A percentile compares a stretch with the other conserved stretches of the same genome.
phyloP scores from a whole-genome alignment of 1,140 invertebrate genomes.

The Chlorops oryzae region DNA sequence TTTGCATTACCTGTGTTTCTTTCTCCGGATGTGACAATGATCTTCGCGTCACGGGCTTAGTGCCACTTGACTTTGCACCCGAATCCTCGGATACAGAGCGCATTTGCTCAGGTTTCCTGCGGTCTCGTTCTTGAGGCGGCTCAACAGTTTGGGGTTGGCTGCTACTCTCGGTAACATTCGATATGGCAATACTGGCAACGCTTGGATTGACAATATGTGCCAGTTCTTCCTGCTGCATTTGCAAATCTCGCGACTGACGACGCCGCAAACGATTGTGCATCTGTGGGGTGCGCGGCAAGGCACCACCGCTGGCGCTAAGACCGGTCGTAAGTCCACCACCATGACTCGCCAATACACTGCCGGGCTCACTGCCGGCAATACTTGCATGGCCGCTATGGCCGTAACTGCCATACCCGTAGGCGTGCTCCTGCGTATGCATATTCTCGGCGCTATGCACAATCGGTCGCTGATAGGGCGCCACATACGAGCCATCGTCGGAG shows the following conservation, averaged over 20 bases:
- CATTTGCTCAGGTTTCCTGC: slow-evolving; percentile 45
- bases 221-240: slow-evolving; percentile 34
- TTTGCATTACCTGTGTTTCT: slow-evolving; percentile 32
- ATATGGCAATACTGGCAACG: no score
- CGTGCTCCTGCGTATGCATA: slow-evolving; percentile 22
- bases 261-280: slow-evolving; percentile 41
- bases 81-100: slow-evolving; percentile 46
- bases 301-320: slow-evolving; percentile 21
- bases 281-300: slow-evolving; percentile 34
- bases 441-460: slow-evolving; percentile 40
- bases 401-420: slow-evolving; percentile 15
- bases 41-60: slow-evolving; percentile 40
- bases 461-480: slow-evolving; percentile 25
- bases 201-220: slow-evolving; percentile 16
- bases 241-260: slow-evolving; percentile 36
- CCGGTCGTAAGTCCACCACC: no score
- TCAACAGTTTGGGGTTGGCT: background rate
- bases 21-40: slow-evolving; percentile 47
- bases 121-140: slow-evolving; percentile 12
- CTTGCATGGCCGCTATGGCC: slow-evolving; percentile 3
- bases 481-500: slow-evolving; percentile 31
- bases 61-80: slow-evolving; percentile 30
- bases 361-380: slow-evolving; percentile 6
- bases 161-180: no score
- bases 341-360: slow-evolving; percentile 25